Conservation (phyloP, 2,888 invertebrate species). For the Entomobrya proxima region DNA sequence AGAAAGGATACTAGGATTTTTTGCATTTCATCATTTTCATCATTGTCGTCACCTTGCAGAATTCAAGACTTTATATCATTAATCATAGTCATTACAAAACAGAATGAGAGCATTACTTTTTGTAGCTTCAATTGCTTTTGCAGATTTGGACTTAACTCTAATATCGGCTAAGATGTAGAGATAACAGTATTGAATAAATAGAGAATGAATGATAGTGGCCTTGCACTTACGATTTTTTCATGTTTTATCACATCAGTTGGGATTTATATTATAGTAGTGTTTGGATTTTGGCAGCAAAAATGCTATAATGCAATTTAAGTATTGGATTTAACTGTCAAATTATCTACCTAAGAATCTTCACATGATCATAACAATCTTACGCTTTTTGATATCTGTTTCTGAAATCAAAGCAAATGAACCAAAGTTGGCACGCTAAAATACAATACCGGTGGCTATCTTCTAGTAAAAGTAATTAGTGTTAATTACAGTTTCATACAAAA, state of each 20-base stretch:
- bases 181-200: neutral
- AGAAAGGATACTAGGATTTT: neutral
- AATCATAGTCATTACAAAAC: neutral
- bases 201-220: slow-evolving; percentile 36
- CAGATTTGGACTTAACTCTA: neutral
- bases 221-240: slow-evolving; percentile 43
- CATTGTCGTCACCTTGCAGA: slow-evolving; percentile 16
- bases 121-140: no score
- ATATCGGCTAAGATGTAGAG: no score
- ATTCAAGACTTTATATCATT: neutral
- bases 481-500: slow-evolving; percentile 20
- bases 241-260: neutral
- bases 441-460: no score
- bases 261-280: no score
- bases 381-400: neutral
- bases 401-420: slow-evolving; percentile 4
- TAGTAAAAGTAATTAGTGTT: neutral
- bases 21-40: slow-evolving; percentile 1
- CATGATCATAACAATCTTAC: slow-evolving; percentile 1
- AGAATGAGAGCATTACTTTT: no score
- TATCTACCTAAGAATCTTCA: neutral
- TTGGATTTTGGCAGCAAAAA: neutral
- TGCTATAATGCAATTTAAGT: neutral
- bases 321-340: neutral
- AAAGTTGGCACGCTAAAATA: neutral